phyloP scores from a whole-genome alignment of 2,888 invertebrate species.

The Prenolepis imparis region DNA sequence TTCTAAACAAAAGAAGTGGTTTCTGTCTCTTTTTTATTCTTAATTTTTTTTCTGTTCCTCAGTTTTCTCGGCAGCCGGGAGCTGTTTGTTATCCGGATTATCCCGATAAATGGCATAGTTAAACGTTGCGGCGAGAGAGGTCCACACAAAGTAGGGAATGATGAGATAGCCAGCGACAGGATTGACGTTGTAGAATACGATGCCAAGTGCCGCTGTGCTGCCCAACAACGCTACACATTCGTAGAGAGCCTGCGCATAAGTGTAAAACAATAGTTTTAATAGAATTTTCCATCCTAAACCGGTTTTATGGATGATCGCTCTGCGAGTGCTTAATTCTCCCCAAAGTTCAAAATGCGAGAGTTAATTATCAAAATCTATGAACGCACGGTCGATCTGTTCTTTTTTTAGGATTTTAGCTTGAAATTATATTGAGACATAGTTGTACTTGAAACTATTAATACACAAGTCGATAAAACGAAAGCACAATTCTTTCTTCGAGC shows the following conservation, averaged over 20 bases:
- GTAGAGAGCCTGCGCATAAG: slow-evolving; percentile 87
- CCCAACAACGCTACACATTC: slow-evolving; percentile 89
- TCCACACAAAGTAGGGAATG: slow-evolving; percentile 93
- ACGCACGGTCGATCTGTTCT: neutral
- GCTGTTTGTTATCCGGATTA: slow-evolving; percentile 88
- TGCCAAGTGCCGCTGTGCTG: slow-evolving; percentile 88
- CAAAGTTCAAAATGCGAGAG: neutral
- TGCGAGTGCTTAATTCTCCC: neutral
- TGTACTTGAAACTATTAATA: slow-evolving; percentile 3
- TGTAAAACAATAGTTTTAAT: slow-evolving; percentile 37
- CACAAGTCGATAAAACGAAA: neutral
- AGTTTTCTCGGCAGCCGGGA: slow-evolving; percentile 70
- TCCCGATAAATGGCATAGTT: slow-evolving; percentile 90
- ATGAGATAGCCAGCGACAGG: slow-evolving; percentile 90
- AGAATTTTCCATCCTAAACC: neutral
- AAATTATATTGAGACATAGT: neutral
- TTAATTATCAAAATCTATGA: neutral
- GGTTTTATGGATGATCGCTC: neutral
- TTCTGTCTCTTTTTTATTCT: neutral
- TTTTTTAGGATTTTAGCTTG: neutral
- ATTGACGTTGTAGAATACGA: slow-evolving; percentile 89
- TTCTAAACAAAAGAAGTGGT: slow-evolving; percentile 4
- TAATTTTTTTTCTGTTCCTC: slow-evolving; percentile 75
- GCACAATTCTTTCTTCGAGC: neutral
- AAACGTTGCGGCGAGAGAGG: slow-evolving; percentile 90